These are phyloP conservation scores for Lasioglossum lativentre DNA, from an alignment of 2,888 invertebrate genomes.

Conservation along the genomic window DNA sequence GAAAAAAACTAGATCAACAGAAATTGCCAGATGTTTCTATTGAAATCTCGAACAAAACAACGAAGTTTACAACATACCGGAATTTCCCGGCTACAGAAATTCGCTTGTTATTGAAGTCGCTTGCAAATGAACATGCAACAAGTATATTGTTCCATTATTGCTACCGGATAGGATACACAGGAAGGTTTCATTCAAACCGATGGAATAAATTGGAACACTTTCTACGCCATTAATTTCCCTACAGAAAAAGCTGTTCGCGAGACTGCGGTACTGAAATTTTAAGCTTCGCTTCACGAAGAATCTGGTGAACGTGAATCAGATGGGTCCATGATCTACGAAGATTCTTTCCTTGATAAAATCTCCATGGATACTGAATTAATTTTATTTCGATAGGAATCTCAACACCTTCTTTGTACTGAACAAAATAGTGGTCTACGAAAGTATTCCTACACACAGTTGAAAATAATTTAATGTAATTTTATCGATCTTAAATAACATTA, in stretches of 20 bases:
- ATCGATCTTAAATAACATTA: too few relatives aligned
- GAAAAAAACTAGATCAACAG: background rate
- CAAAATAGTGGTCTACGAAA: background rate
- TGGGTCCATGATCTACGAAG: background rate
- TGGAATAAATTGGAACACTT: background rate
- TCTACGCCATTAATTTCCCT: constrained; percentile 1
- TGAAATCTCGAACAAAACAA: background rate
- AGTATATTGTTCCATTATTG: constrained; percentile 9
- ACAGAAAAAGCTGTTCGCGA: background rate
- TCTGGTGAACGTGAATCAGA: background rate
- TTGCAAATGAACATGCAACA: constrained; percentile 1
- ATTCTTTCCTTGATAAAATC: background rate
- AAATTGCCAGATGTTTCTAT: background rate
- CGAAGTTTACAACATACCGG: background rate
- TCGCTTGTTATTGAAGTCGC: constrained; percentile 1
- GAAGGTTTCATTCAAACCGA: background rate
- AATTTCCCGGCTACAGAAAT: background rate
- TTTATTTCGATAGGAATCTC: background rate
- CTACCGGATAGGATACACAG: background rate
- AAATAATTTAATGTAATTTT: background rate
- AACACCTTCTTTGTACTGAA: background rate
- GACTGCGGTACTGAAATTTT: background rate
- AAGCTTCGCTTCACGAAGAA: background rate
- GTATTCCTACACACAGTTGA: background rate
- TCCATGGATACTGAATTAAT: background rate